Evolutionary conservation across 1,140 invertebrate genomes (phyloP).

Genomic region (Hycleus cichorii): DNA sequence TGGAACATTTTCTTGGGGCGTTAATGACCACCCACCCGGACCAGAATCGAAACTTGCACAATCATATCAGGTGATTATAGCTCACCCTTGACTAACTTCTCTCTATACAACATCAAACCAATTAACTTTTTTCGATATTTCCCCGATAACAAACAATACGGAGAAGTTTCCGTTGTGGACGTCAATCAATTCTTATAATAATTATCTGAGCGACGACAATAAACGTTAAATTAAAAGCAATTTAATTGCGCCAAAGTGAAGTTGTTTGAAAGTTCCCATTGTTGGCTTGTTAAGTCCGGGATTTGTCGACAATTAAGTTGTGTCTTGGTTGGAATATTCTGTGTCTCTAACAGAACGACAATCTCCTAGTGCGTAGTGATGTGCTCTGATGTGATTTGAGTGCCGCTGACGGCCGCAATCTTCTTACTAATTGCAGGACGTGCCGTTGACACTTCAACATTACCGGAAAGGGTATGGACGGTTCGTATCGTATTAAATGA

Average conservation of each 20-base stretch:
- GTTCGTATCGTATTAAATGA: too few relatives aligned
- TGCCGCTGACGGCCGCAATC: conserved; percentile 18
- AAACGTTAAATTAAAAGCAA: too few relatives aligned
- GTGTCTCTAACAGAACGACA: conserved; percentile 11
- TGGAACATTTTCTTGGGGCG: conserved; percentile 34
- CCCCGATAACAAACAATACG: too few relatives aligned
- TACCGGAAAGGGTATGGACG: too few relatives aligned
- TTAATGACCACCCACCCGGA: conserved; percentile 32
- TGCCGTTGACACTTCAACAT: conserved; percentile 15
- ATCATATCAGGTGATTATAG: conserved; percentile 30
- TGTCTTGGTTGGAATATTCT: conserved; percentile 1
- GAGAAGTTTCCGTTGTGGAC: too few relatives aligned
- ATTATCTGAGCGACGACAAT: too few relatives aligned
- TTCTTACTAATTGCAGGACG: conserved; percentile 19
- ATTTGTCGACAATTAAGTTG: conserved; percentile 27
- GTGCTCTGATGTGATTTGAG: conserved; percentile 8
- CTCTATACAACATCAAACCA: too few relatives aligned
- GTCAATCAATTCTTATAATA: too few relatives aligned
- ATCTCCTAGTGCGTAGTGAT: conserved; percentile 14
- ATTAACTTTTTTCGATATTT: too few relatives aligned
- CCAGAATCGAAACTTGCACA: conserved; percentile 34
- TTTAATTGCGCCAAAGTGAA: too few relatives aligned
- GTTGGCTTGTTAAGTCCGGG: conserved; percentile 25
- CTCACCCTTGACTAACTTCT: too few relatives aligned
- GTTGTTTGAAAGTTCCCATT: conserved; percentile 7